phyloP scores from a whole-genome alignment of 2,888 invertebrate genomes.

The Hydropsyche betteni region DNA sequence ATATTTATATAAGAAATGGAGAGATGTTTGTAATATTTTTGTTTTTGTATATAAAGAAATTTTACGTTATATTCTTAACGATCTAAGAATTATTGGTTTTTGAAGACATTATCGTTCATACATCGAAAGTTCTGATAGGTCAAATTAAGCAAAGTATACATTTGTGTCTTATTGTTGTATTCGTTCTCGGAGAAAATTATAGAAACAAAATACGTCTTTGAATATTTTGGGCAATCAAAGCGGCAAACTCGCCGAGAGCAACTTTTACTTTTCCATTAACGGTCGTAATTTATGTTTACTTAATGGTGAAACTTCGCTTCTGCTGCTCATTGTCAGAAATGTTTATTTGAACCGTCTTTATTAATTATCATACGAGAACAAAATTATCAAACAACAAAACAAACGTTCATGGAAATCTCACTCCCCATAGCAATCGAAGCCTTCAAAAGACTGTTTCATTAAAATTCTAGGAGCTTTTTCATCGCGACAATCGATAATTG shows the following conservation, averaged over 20 bases:
- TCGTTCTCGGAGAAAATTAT: constrained; percentile 11
- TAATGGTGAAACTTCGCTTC: constrained; percentile 35
- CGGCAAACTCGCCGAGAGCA: constrained; percentile 28
- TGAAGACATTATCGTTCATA: not conserved
- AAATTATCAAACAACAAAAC: constrained; percentile 27
- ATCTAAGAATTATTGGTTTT: no score
- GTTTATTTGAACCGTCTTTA: constrained; percentile 38
- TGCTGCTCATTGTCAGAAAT: constrained; percentile 38
- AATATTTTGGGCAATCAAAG: constrained; percentile 37
- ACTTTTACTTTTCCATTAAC: constrained; percentile 39
- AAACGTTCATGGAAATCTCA: not conserved
- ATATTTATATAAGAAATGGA: no score
- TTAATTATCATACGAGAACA: constrained; percentile 35
- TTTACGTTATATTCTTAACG: not conserved
- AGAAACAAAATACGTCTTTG: constrained; percentile 30
- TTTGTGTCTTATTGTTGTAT: constrained; percentile 20
- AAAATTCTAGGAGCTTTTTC: no score
- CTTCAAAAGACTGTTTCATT: no score
- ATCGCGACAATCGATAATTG: no score
- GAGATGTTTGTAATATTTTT: not conserved
- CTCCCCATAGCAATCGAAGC: no score
- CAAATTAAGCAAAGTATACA: not conserved
- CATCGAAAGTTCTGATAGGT: not conserved
- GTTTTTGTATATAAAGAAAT: not conserved
- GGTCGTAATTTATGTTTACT: constrained; percentile 37